Conservation (phyloP, 1,140 invertebrate species). For the Zaprionus camerounensis region DNA sequence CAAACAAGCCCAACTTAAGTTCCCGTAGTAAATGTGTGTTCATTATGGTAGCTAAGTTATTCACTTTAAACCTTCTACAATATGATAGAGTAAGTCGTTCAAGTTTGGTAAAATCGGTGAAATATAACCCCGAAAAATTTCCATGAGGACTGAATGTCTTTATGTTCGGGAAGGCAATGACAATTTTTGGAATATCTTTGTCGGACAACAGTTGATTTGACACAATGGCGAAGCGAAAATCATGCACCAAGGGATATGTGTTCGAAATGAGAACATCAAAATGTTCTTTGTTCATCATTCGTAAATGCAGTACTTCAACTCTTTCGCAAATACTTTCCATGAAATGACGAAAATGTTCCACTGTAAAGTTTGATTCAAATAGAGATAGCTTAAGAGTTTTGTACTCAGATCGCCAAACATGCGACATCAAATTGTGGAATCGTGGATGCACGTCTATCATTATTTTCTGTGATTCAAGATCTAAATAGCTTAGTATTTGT, state of each 20-base stretch:
- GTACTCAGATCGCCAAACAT: constrained; percentile 40
- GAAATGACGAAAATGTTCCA: constrained; percentile 35
- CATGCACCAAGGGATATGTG: constrained; percentile 39
- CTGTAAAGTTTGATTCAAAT: constrained; percentile 12
- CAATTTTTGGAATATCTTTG: constrained; percentile 37
- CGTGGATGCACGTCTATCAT: constrained; percentile 38
- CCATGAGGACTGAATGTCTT: constrained; percentile 60
- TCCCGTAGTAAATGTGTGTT: constrained; percentile 27
- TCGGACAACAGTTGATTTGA: constrained; percentile 31
- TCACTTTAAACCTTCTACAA: constrained; percentile 23
- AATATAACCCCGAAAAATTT: constrained; percentile 46
- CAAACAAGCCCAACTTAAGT: constrained; percentile 31
- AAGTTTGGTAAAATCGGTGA: constrained; percentile 27
- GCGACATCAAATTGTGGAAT: constrained; percentile 41
- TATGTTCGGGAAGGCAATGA: constrained; percentile 52
- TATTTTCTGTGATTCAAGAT: constrained; percentile 39
- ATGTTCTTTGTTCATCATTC: constrained; percentile 16
- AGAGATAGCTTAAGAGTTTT: constrained; percentile 37
- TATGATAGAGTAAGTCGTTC: constrained; percentile 50
- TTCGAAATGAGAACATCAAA: constrained; percentile 25
- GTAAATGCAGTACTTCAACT: constrained; percentile 22
- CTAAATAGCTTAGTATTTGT: constrained; percentile 42
- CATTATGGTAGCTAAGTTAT: constrained; percentile 40
- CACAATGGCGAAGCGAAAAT: constrained; percentile 52
- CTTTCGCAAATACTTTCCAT: constrained; percentile 32